Base-by-base conservation (phyloP, 2,797 vertebrate genomes). In the Peromyscus eremicus region DNA sequence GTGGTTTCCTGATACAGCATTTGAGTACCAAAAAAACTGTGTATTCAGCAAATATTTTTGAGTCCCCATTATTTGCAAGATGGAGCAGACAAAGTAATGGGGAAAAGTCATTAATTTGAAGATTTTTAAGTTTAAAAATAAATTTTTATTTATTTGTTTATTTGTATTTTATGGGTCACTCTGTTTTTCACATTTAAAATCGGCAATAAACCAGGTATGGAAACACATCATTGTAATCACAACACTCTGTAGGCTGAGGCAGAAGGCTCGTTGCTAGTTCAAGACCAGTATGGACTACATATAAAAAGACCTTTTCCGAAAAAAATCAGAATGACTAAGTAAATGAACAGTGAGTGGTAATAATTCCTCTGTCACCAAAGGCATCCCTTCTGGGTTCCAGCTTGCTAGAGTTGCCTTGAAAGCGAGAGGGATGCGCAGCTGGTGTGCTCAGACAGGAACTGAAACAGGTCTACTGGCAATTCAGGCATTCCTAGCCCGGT, bases 401-500 rank as follows among this genome's bases (percentile, higher is more conserved):
- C 19, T 75, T 64, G 77, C 73, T 9, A 23, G n/a, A 49, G 19
- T 29, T 0, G 77, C 66, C 11, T 79, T 75, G 49, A 90, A 66
- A 92, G 68, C 10, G 5, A 16, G 27, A 14, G 25, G 60, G 86
- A 40, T 73, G 46, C 84, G 52, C 75, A 77, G 94, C 97, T 89
- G 92, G 86, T 49, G n/a, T 68, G 62, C 73, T n/a, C 86, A 96
- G 91, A 97, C 84, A 81, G 97, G 98, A 98, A 98, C 87, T 90
- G 92, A 97, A 98, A 97, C 96, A 80, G 0, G 92, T 81, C 94
- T 79, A 29, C 46, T 0, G 16, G 82, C 86, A 95, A 49, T 57
- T 87, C 94, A 82, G 79, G 77, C 87, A 86, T 76, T 94, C 89
- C 92, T 93, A 89, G 21, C 81, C 29, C 8, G 75, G 89, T 86